Evolutionary conservation across 2,888 invertebrate species (phyloP), one percentile per base, ranked within the genome.

Genomic region (Tipula helvola): DNA sequence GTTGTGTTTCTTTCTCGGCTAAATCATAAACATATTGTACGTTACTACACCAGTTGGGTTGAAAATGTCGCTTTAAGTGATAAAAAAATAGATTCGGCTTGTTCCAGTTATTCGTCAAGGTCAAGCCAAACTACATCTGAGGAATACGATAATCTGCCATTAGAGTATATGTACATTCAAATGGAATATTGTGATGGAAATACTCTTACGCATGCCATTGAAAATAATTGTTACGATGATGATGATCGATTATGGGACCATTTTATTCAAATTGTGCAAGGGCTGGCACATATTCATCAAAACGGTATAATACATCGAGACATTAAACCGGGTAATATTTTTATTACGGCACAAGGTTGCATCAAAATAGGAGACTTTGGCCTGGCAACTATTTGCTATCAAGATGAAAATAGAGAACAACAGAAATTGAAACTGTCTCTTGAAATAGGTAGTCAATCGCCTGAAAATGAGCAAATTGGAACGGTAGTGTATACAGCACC

Each of bases 301-400:
- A 96, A 97, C 90, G 97, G 97, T 85, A 96, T 96, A 93, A 96
- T 96, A 87, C 96, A 97, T 90, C 92, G 97, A 86, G 97, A 97
- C 89, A 90, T 97, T 88, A 97, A 97, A 90, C 96, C 97, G 0
- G 97, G 96, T 0, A 99, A 99, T 90, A 97, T 99, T 89, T 99
- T 99, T 91, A 93, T 99, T 90, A 98, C 98, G 90, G 96, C 95
- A 1, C 96, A 96, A 88, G 98, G 98, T 91, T 97, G 98, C 90
- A 98, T 91, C 0, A 99, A 99, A 93, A 99, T 99, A 88, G 99
- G 99, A 13, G 99, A 99, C 91, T 99, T 99, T 91, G 99, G 99
- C 13, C 93, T 99, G 3, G 99, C 99, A 0, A 98, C 52, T 0
- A 52, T 16, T n/a, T 52, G n/a, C 16, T 52, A 18, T 16, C 5